Evolutionary conservation across 2,797 vertebrate genomes (phyloP), one percentile per base, ranked within the genome.

Genomic region (Podarcis lilfordi): DNA sequence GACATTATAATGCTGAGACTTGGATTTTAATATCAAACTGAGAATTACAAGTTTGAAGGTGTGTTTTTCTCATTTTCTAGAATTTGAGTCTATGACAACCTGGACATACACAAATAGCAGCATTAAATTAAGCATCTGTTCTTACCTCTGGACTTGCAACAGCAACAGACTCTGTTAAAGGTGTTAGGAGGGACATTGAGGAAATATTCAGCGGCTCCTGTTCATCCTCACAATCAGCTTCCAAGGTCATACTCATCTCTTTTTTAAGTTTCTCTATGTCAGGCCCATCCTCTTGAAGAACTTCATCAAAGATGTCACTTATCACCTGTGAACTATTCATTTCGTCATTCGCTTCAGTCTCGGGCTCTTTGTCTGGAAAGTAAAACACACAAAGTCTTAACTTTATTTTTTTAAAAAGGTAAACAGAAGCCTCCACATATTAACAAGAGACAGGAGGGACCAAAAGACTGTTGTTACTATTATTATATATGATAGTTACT

Each of bases 141-240:
- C 96, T 97, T 88, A 97, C 98, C 96, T 98, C 97, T 84, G 98
- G 97, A 95, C 97, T 98, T 88, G 96, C 96, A 82, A 97, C 96
- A 21, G 97, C 97, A 89, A 99, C 98, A 0, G 98, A 98, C 95
- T 99, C 98, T 27, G 96, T 97, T 81, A 99, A 93, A 0, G 99
- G 98, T 27, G 97, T 94, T 80, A 99, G 97, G 55, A 99, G 95
- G 69, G 99, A 99, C 99, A 99, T 99, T 1, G 99, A 99, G 43
- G 99, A 99, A 96, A 99, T 99, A 90, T 99, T 99, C 85, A 99
- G 94, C 1, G 97, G 95, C 88, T 98, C 98, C 87, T 96, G 96
- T 29, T 97, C 97, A 17, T 96, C 96, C 2, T 89, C 93, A 90
- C 95, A 95, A 82, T 98, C 98, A 0, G 92, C 93, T 37, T 95